These are phyloP conservation scores for Platypus cylindrus DNA, from an alignment of 2,888 invertebrate genomes.

Conservation along the genomic window DNA sequence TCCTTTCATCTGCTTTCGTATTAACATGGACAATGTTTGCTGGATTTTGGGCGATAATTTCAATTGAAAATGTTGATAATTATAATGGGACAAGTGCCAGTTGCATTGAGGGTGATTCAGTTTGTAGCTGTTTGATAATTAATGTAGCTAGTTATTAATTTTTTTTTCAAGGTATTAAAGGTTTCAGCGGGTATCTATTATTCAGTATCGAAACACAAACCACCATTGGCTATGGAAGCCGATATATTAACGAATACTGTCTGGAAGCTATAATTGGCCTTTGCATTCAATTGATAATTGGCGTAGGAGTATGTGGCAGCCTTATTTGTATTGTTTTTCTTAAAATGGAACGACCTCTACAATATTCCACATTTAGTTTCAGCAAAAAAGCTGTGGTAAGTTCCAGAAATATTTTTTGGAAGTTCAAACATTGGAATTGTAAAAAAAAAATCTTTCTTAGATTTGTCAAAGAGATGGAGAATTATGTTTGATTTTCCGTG, in stretches of 20 bases:
- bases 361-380: constrained; percentile 40
- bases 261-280: constrained; percentile 42
- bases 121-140: not conserved
- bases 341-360: constrained; percentile 47
- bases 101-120: constrained; percentile 15
- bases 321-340: constrained; percentile 45
- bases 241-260: constrained; percentile 66
- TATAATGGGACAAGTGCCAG: constrained; percentile 37
- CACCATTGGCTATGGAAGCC: constrained; percentile 72
- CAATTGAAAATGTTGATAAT: constrained; percentile 60
- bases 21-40: constrained; percentile 70
- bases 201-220: constrained; percentile 76
- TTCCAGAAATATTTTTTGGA: constrained; percentile 16
- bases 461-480: constrained; percentile 68
- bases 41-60: constrained; percentile 63
- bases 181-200: constrained; percentile 55
- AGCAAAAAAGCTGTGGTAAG: constrained; percentile 59
- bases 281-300: constrained; percentile 28
- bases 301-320: constrained; percentile 32
- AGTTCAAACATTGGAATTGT: not conserved
- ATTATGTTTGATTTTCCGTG: constrained; percentile 65
- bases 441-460: constrained; percentile 28
- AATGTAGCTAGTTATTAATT: not conserved
- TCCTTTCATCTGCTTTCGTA: constrained; percentile 51
- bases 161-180: constrained; percentile 37